A percentile compares a stretch with the other conserved stretches of the same genome.
Evolutionary conservation across 2,113 vertebrate genomes (phyloP).

Genomic region (Polypterus senegalus): DNA sequence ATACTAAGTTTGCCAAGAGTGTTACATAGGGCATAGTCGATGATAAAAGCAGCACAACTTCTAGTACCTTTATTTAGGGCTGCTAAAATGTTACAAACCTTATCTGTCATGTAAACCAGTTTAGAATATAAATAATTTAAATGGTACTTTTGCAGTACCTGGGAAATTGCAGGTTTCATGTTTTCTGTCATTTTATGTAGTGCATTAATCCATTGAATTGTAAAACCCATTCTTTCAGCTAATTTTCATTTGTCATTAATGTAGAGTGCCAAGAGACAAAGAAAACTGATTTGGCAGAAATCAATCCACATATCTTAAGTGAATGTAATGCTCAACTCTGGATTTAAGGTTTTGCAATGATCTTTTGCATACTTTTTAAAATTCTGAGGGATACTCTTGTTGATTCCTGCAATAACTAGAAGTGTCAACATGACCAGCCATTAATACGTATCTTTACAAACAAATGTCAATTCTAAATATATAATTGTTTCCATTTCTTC

Average conservation of each 20-base stretch:
- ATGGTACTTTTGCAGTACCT: too few species aligned
- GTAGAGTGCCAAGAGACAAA: constrained; percentile 9
- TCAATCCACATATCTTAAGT: constrained; percentile 14
- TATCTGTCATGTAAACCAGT: constrained; percentile 9
- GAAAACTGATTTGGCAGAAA: constrained; percentile 10
- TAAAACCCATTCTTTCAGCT: constrained; percentile 6
- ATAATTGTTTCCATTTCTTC: too few species aligned
- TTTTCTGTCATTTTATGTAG: background rate
- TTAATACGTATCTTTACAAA: too few species aligned
- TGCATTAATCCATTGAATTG: constrained; percentile 1
- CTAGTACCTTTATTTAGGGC: constrained; percentile 5
- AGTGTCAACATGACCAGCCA: constrained; percentile 9
- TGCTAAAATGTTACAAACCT: background rate
- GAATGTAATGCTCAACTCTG: constrained; percentile 6
- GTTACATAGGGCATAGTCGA: background rate
- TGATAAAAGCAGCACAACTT: too few species aligned
- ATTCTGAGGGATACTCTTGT: constrained; percentile 9
- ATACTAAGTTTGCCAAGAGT: constrained; percentile 1
- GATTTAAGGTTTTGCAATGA: constrained; percentile 8
- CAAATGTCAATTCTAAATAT: too few species aligned
- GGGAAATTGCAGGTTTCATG: too few species aligned
- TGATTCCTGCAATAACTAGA: constrained; percentile 7
- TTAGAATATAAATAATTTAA: constrained; percentile 3
- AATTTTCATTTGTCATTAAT: constrained; percentile 12
- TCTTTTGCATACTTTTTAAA: constrained; percentile 14